A percentile compares a stretch with the other conserved stretches of the same genome.
Evolutionary conservation across 2,888 invertebrate species (phyloP).

Genomic region (Chymomyza fuscimana): DNA sequence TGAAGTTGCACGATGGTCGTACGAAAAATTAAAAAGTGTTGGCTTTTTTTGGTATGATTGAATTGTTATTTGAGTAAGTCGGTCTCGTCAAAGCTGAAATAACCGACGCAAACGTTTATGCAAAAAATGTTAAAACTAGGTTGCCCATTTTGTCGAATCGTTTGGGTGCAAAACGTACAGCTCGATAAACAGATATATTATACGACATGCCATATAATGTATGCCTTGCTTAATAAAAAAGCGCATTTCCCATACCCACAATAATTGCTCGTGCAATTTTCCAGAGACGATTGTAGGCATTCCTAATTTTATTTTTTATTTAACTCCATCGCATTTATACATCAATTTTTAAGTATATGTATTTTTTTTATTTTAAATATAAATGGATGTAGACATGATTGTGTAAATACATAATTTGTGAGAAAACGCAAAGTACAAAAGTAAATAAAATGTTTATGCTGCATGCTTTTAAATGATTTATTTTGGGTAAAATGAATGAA

Average conservation of each 20-base stretch:
- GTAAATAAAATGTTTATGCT: not conserved
- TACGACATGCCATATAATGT: too few species aligned
- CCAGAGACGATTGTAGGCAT: not conserved
- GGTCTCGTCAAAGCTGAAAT: too few species aligned
- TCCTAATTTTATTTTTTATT: constrained; percentile 7
- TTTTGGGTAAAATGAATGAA: not conserved
- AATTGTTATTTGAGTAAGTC: too few species aligned
- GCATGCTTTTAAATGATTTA: constrained; percentile 13
- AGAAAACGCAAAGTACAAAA: not conserved
- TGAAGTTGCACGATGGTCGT: too few species aligned
- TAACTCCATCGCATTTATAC: constrained; percentile 47
- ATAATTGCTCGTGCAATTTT: not conserved
- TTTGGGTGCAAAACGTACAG: too few species aligned
- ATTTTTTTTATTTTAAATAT: not conserved
- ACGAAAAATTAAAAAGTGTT: too few species aligned
- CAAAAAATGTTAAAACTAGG: too few species aligned
- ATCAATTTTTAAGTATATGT: constrained; percentile 26
- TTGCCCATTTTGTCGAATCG: too few species aligned
- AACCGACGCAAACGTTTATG: too few species aligned
- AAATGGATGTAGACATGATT: not conserved
- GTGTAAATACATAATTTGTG: not conserved
- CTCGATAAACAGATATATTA: too few species aligned
- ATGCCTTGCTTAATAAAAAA: too few species aligned
- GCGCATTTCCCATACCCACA: not conserved
- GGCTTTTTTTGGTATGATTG: too few species aligned